Conservation (phyloP, 2,113 vertebrate species). For the Zosterops pallidus region DNA sequence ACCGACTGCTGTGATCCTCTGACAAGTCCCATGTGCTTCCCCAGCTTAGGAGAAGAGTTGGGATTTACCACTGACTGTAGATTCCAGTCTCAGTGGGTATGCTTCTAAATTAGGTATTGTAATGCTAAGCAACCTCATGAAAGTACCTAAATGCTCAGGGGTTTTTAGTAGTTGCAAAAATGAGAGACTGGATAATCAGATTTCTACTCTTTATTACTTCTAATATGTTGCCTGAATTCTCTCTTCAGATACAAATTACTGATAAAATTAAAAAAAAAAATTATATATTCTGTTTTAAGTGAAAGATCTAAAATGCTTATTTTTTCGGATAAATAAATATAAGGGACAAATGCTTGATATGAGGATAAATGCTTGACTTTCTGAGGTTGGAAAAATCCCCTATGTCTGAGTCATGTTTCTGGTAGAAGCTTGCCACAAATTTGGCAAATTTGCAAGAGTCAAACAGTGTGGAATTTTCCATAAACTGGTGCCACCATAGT, state of each 20-base stretch:
- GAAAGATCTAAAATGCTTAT: neutral
- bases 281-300: neutral
- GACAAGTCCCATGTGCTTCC: neutral
- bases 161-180: neutral
- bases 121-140: neutral
- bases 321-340: neutral
- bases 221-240: neutral
- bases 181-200: neutral
- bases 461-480: neutral
- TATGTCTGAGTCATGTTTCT: neutral
- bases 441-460: neutral
- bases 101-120: neutral
- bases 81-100: neutral
- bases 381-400: neutral
- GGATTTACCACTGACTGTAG: neutral
- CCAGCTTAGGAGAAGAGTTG: neutral
- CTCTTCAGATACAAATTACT: neutral
- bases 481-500: neutral
- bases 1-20: neutral
- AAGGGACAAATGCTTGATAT: neutral
- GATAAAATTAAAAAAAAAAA: neutral
- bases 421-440: neutral
- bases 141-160: neutral
- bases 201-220: neutral
- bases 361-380: neutral